Evolutionary conservation across 2,888 invertebrate genomes (phyloP).

Genomic region (Dynastes grantii): DNA sequence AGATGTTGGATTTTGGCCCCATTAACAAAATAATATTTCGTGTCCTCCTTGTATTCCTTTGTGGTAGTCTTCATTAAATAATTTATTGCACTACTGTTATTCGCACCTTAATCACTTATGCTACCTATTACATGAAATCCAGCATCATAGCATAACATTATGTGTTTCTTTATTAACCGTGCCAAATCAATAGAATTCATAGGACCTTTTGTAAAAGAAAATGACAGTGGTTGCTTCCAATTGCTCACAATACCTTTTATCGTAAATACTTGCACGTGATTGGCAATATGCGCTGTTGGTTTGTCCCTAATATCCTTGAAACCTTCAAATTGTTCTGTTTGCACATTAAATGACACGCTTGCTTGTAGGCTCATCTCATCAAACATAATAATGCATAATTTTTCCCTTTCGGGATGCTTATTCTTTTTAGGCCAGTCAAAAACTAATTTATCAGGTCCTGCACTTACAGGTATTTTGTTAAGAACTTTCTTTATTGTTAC

Average conservation of each 20-base stretch:
- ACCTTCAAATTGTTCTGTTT: no score
- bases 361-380: no score
- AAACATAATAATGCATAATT: no score
- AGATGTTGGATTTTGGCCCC: slow-evolving; percentile 37
- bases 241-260: neutral
- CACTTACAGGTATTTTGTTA: neutral
- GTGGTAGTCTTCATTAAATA: slow-evolving; percentile 23
- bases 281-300: slow-evolving; percentile 14
- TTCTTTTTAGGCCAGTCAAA: no score
- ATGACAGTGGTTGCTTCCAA: slow-evolving; percentile 50
- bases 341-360: no score
- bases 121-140: slow-evolving; percentile 17
- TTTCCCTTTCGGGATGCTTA: no score
- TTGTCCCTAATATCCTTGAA: neutral
- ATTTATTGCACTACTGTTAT: slow-evolving; percentile 36
- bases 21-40: slow-evolving; percentile 32
- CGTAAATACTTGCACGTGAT: slow-evolving; percentile 30
- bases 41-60: neutral
- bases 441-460: no score
- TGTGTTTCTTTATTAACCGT: slow-evolving; percentile 37
- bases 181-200: slow-evolving; percentile 37
- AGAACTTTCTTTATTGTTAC: neutral
- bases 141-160: slow-evolving; percentile 30
- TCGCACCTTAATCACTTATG: slow-evolving; percentile 41
- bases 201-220: slow-evolving; percentile 17